A percentile compares a stretch with the other conserved stretches of the same genome.
Evolutionary conservation across 2,113 vertebrate species (phyloP).

Genomic region (Tachysurus vachellii): DNA sequence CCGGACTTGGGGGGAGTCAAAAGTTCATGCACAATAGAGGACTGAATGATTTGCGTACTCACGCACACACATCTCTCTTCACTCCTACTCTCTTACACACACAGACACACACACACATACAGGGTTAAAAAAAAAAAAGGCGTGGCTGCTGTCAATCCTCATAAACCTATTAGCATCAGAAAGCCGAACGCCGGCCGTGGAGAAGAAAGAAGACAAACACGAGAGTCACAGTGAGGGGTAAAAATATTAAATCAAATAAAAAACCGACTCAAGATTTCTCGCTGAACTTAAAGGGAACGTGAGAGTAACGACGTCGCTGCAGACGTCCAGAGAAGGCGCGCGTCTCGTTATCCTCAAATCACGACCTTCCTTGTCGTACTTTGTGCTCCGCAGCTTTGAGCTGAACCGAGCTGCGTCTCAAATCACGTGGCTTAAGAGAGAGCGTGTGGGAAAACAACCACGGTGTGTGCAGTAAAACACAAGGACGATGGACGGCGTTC

Average conservation of each 20-base stretch:
- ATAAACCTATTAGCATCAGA: constrained; percentile 72
- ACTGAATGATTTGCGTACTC: constrained; percentile 50
- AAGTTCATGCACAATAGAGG: constrained; percentile 67
- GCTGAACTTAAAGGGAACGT: background rate
- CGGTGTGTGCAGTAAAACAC: background rate
- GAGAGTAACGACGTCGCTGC: background rate
- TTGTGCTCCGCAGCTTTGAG: background rate
- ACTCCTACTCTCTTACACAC: constrained; percentile 33
- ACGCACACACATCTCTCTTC: constrained; percentile 23
- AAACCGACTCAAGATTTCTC: background rate
- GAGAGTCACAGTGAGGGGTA: background rate
- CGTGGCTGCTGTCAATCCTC: constrained; percentile 49
- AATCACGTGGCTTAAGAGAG: too few relatives aligned
- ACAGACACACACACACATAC: constrained; percentile 4
- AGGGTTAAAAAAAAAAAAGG: constrained; percentile 50
- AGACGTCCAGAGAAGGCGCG: background rate
- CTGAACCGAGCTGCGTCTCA: background rate
- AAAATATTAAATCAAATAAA: constrained; percentile 13
- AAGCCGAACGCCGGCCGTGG: constrained; percentile 54
- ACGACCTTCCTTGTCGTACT: background rate
- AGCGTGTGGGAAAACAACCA: background rate
- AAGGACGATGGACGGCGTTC: background rate
- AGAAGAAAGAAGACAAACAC: constrained; percentile 45
- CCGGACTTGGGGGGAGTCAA: constrained; percentile 63
- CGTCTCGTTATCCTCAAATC: background rate